Percentiles rank a stretch among this genome's conserved stretches.
Conservation (phyloP, 2,888 invertebrate species). For the Gerris lacustris region DNA sequence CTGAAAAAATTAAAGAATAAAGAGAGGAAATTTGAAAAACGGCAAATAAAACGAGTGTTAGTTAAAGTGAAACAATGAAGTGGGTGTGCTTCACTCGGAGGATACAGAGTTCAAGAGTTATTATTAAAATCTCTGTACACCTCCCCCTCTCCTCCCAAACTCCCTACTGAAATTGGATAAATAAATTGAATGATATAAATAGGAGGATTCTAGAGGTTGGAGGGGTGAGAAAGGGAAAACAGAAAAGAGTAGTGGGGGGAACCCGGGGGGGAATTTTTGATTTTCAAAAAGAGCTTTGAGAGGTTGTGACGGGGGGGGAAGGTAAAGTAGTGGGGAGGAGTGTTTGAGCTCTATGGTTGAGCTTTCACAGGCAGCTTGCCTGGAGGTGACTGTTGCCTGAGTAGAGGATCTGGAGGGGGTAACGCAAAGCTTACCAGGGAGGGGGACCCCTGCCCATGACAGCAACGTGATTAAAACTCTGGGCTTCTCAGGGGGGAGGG, state of each 20-base stretch:
- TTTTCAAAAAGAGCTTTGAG: conserved; percentile 5
- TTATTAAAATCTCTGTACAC: background rate
- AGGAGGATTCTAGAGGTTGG: background rate
- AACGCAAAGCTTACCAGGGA: background rate
- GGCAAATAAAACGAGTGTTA: too few species aligned
- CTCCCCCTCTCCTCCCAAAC: too few species aligned
- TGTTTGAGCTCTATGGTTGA: conserved; percentile 1
- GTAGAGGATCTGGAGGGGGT: background rate
- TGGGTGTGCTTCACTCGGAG: too few species aligned
- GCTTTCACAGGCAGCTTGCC: conserved; percentile 1
- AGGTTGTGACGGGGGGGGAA: background rate
- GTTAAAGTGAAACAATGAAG: too few species aligned
- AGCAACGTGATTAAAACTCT: conserved; percentile 1
- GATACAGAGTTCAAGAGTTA: background rate
- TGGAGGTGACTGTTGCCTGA: conserved; percentile 1
- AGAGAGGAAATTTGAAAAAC: too few species aligned
- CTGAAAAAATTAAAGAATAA: too few species aligned
- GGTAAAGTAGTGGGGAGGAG: background rate
- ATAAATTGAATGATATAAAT: conserved; percentile 5
- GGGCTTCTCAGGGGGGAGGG: background rate
- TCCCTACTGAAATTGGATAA: background rate
- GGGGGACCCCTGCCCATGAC: background rate
- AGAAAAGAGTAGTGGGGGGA: background rate
- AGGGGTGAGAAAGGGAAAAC: background rate
- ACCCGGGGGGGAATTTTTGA: background rate